Evolutionary conservation across 1,140 invertebrate genomes (phyloP).

Genomic region (Ooceraea biroi): DNA sequence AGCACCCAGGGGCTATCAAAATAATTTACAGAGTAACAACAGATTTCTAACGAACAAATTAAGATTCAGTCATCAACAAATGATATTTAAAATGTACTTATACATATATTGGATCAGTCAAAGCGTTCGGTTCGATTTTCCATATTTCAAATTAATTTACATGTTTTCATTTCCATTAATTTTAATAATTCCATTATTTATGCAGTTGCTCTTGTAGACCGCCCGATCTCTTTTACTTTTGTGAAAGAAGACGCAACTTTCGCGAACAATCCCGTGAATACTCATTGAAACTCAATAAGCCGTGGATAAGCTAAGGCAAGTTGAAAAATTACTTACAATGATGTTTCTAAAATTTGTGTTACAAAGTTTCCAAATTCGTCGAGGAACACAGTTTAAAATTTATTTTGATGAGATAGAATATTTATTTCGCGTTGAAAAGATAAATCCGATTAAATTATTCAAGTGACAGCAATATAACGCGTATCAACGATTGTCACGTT

Average conservation of each 20-base stretch:
- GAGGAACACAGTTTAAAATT: not conserved
- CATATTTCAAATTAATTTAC: too few species aligned
- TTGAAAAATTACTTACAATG: not conserved
- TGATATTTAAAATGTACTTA: too few species aligned
- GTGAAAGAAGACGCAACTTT: constrained; percentile 19
- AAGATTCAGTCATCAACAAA: too few species aligned
- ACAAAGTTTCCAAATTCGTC: not conserved
- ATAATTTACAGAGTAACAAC: not conserved
- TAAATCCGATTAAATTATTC: too few species aligned
- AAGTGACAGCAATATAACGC: not conserved
- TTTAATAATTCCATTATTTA: too few species aligned
- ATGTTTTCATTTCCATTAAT: too few species aligned
- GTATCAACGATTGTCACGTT: too few species aligned
- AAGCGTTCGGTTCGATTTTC: too few species aligned
- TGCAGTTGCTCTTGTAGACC: not conserved
- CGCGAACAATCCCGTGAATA: not conserved
- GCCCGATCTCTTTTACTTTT: not conserved
- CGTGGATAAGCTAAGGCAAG: not conserved
- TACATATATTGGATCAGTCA: too few species aligned
- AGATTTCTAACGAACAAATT: too few species aligned
- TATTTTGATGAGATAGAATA: not conserved
- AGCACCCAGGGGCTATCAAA: constrained; percentile 3
- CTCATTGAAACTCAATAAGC: not conserved
- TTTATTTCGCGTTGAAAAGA: too few species aligned
- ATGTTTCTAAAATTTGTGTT: not conserved